Evolutionary conservation across 2,888 invertebrate genomes (phyloP).

Genomic region (Hirtodrosophila histrioides): DNA sequence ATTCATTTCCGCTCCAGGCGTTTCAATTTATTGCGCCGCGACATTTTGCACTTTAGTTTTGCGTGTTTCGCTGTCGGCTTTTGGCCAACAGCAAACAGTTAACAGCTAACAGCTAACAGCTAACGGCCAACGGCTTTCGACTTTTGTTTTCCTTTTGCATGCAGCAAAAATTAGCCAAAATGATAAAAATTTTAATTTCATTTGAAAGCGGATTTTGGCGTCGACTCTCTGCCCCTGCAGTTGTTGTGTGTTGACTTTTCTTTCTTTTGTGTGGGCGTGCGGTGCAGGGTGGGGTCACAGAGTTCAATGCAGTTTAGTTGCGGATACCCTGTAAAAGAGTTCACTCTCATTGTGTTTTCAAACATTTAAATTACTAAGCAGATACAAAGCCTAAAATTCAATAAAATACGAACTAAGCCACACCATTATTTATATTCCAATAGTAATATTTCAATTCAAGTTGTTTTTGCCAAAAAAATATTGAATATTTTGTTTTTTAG

Average conservation of each 20-base stretch:
- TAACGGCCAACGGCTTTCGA: conserved; percentile 10
- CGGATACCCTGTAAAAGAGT: conserved; percentile 12
- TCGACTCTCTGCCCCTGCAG: conserved; percentile 37
- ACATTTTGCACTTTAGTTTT: conserved; percentile 75
- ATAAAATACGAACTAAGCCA: no score
- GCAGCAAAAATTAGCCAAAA: conserved; percentile 67
- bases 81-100: neutral
- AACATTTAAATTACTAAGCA: no score
- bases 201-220: conserved; percentile 68
- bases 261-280: conserved; percentile 27
- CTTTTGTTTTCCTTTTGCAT: conserved; percentile 51
- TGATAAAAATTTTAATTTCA: conserved; percentile 77
- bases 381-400: no score
- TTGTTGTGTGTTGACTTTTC: conserved; percentile 33
- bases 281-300: conserved; percentile 4
- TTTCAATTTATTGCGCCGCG: conserved; percentile 75
- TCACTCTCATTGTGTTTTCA: no score
- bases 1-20: conserved; percentile 51
- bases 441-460: no score
- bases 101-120: no score
- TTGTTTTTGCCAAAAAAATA: no score
- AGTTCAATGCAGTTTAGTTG: conserved; percentile 41
- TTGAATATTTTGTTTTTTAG: no score
- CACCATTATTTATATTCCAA: no score
- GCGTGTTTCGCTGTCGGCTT: conserved; percentile 51